phyloP scores from a whole-genome alignment of 2,797 vertebrate genomes.

The Sternarchorhynchus goeldii region DNA sequence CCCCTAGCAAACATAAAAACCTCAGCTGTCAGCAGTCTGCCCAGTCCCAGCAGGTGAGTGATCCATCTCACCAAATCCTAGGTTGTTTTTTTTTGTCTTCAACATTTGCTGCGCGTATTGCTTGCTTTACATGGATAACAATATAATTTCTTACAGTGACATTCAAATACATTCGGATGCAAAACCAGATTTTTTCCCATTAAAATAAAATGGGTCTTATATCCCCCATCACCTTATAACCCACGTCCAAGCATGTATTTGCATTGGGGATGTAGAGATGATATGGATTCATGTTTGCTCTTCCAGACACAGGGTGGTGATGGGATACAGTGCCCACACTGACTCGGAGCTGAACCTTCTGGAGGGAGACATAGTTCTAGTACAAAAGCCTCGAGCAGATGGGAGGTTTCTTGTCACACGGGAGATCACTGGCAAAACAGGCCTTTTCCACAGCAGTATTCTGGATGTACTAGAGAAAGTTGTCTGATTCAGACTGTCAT shows the following conservation, averaged over 20 bases:
- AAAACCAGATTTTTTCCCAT: not conserved
- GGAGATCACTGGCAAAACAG: conserved; percentile 75
- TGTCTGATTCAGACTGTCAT: conserved; percentile 65
- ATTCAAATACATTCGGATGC: too few species aligned
- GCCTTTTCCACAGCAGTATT: conserved; percentile 75
- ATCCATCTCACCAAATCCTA: not conserved
- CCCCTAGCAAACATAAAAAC: conserved; percentile 66
- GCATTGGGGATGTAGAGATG: not conserved
- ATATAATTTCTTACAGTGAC: too few species aligned
- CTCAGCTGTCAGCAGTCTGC: conserved; percentile 63
- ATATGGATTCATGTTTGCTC: conserved; percentile 13
- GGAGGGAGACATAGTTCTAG: conserved; percentile 76
- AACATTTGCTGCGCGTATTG: too few species aligned
- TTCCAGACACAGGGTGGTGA: conserved; percentile 72
- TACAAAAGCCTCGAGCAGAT: conserved; percentile 75
- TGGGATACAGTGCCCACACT: conserved; percentile 72
- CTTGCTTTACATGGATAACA: too few species aligned
- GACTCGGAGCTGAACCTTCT: conserved; percentile 77
- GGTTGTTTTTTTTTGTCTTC: not conserved
- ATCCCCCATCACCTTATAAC: too few species aligned
- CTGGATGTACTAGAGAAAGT: conserved; percentile 74
- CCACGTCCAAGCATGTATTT: not conserved
- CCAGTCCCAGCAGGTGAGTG: conserved; percentile 82
- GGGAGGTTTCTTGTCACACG: conserved; percentile 76
- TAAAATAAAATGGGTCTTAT: not conserved